These are phyloP conservation scores for Campopleginae sp. DNA, from an alignment of 2,888 invertebrate species.

Conservation along the genomic window DNA sequence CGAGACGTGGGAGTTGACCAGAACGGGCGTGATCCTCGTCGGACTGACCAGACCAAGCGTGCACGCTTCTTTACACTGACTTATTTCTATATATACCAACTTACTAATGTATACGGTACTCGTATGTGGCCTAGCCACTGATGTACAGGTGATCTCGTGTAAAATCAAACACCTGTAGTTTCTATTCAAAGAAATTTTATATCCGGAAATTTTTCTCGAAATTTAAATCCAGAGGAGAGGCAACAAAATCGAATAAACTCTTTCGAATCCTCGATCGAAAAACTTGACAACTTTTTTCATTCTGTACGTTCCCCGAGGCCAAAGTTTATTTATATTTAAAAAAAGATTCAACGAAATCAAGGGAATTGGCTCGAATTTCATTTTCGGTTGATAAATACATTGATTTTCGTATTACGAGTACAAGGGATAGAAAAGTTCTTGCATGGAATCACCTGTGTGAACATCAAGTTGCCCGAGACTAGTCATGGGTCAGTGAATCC, in stretches of 20 bases:
- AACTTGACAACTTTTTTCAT: not conserved
- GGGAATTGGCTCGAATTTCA: not conserved
- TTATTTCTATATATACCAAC: slow-evolving; percentile 16
- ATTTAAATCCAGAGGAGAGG: not conserved
- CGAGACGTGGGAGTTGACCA: slow-evolving; percentile 76
- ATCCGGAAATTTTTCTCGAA: not conserved
- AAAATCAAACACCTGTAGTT: not conserved
- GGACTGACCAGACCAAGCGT: slow-evolving; percentile 58
- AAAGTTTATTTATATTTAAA: not conserved
- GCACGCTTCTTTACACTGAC: slow-evolving; percentile 44
- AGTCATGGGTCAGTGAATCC: slow-evolving; percentile 83
- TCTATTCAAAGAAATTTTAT: not conserved
- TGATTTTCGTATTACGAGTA: not conserved
- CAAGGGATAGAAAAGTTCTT: not conserved
- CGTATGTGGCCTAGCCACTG: slow-evolving; percentile 3
- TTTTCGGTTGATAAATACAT: not conserved
- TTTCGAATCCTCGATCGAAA: not conserved
- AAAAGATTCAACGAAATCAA: not conserved
- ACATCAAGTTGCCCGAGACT: slow-evolving; percentile 64
- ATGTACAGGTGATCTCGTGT: not conserved
- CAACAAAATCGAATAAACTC: not conserved
- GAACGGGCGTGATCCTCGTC: slow-evolving; percentile 76
- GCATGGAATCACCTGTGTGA: slow-evolving; percentile 23
- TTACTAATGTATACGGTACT: slow-evolving; percentile 17
- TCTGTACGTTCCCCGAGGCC: not conserved